These are phyloP conservation scores for Lasaia peninsularis DNA, from an alignment of 1,140 invertebrate genomes.

Conservation along the genomic window DNA sequence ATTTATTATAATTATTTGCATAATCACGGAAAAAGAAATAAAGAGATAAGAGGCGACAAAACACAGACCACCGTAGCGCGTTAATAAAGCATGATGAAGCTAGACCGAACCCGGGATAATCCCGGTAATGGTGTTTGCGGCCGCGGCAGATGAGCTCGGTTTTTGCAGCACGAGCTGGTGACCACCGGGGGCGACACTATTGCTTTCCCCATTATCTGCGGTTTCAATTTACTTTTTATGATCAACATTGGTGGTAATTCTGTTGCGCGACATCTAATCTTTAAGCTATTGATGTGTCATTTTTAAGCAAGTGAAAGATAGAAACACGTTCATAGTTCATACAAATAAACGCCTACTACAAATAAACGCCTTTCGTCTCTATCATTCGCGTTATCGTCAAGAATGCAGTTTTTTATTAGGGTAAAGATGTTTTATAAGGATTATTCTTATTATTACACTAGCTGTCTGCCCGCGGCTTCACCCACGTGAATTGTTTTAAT, in stretches of 20 bases:
- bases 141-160: constrained; percentile 60
- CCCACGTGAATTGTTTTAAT: too few relatives aligned
- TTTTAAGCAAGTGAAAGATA: too few relatives aligned
- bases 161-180: constrained; percentile 68
- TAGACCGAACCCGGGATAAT: constrained; percentile 1
- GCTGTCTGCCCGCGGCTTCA: too few relatives aligned
- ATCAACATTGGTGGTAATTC: constrained; percentile 26
- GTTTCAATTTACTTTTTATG: constrained; percentile 74
- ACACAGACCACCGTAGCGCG: neutral
- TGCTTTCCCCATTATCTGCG: constrained; percentile 64
- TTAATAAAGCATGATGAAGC: constrained; percentile 8
- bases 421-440: too few relatives aligned
- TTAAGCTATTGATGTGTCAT: neutral
- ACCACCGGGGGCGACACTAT: constrained; percentile 61
- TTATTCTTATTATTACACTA: too few relatives aligned
- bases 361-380: too few relatives aligned
- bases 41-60: constrained; percentile 9
- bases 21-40: constrained; percentile 10
- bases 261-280: too few relatives aligned
- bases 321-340: too few relatives aligned
- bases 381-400: too few relatives aligned
- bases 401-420: too few relatives aligned
- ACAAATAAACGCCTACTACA: too few relatives aligned
- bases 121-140: constrained; percentile 51
- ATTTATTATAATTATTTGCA: constrained; percentile 11